These are phyloP conservation scores for Pantherophis vulpinus DNA, from an alignment of 2,797 vertebrate genomes.

Conservation along the genomic window DNA sequence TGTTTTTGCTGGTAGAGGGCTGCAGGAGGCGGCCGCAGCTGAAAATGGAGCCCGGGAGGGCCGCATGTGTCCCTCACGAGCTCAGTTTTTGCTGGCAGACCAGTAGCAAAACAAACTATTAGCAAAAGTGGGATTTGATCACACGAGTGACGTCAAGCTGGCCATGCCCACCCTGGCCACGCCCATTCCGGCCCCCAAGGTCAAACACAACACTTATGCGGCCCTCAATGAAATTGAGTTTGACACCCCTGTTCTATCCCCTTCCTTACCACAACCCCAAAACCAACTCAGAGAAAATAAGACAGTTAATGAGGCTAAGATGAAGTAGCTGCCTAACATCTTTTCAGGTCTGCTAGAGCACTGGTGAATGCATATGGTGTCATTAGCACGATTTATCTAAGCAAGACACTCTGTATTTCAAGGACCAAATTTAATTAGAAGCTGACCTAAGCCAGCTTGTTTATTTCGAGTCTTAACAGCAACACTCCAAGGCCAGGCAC, in stretches of 20 bases:
- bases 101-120: too few relatives aligned
- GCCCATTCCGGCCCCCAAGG: too few relatives aligned
- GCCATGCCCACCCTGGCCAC: too few relatives aligned
- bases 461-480: background rate
- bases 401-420: background rate
- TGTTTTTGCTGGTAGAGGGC: too few relatives aligned
- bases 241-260: background rate
- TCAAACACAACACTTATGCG: too few relatives aligned
- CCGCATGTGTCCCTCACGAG: too few relatives aligned
- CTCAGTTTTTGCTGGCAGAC: too few relatives aligned
- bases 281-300: background rate
- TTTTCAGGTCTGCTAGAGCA: background rate
- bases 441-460: background rate
- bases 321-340: background rate
- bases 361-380: background rate
- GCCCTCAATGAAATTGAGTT: too few relatives aligned
- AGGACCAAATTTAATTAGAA: background rate
- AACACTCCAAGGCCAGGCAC: background rate
- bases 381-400: background rate
- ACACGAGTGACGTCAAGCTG: too few relatives aligned
- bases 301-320: background rate
- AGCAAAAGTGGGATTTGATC: too few relatives aligned
- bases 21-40: too few relatives aligned
- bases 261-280: background rate
- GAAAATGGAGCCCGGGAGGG: too few relatives aligned